Conservation (phyloP, 2,888 invertebrate genomes). For the Dryobota labecula region DNA sequence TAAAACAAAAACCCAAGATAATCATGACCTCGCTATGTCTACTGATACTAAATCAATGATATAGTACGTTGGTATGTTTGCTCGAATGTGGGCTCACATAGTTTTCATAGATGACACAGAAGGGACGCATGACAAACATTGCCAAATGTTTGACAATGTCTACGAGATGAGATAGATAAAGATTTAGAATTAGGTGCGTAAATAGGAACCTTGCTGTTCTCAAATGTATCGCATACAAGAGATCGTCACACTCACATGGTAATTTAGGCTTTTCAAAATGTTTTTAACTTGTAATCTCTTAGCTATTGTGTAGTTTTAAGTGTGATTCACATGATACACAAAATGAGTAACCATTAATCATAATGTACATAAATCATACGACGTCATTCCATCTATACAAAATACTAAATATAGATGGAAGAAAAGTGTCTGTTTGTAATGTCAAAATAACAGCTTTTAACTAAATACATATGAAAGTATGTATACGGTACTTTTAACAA, state of each 20-base stretch:
- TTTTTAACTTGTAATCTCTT: slow-evolving; percentile 29
- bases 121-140: slow-evolving; percentile 49
- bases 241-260: background rate
- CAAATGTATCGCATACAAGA: background rate
- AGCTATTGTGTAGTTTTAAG: slow-evolving; percentile 43
- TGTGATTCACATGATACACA: slow-evolving; percentile 63
- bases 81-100: slow-evolving; percentile 44
- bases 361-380: slow-evolving; percentile 70
- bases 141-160: slow-evolving; percentile 54
- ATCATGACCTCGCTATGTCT: slow-evolving; percentile 52
- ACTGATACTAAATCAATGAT: slow-evolving; percentile 58
- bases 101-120: slow-evolving; percentile 38
- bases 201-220: slow-evolving; percentile 23
- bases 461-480: too few species aligned
- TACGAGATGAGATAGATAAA: slow-evolving; percentile 43
- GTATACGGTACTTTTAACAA: too few species aligned
- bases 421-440: too few species aligned
- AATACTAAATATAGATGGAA: too few species aligned
- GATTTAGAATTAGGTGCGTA: slow-evolving; percentile 22
- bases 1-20: slow-evolving; percentile 44
- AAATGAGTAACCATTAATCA: slow-evolving; percentile 74
- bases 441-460: too few species aligned
- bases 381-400: slow-evolving; percentile 73
- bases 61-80: slow-evolving; percentile 43
- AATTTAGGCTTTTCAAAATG: slow-evolving; percentile 9